Conservation (phyloP, 1,140 invertebrate genomes). For the Metopolophium dirhodum region DNA sequence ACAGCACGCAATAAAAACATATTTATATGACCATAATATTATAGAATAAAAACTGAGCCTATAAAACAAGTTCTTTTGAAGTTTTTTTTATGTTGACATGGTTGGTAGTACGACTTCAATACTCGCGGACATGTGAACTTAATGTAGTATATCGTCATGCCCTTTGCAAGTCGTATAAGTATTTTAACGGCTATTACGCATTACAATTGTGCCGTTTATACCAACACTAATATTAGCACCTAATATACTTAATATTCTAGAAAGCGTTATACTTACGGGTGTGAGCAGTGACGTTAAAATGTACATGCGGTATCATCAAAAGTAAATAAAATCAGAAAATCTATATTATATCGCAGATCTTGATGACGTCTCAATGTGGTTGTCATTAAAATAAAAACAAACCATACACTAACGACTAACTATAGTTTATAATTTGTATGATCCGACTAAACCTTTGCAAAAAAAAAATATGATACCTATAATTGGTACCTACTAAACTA, state of each 20-base stretch:
- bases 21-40: not conserved
- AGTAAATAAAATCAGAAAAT: slow-evolving; percentile 16
- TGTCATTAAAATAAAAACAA: slow-evolving; percentile 6
- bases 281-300: not conserved
- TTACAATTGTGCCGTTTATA: not conserved
- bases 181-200: slow-evolving; percentile 24
- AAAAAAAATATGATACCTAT: not conserved
- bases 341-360: not conserved
- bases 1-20: not conserved
- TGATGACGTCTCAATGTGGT: not conserved
- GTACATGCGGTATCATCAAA: slow-evolving; percentile 10
- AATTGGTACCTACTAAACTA: not conserved
- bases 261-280: not conserved
- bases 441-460: not conserved
- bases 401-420: not conserved
- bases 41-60: slow-evolving; percentile 5
- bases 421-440: not conserved
- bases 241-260: slow-evolving; percentile 17
- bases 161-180: not conserved
- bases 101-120: slow-evolving; percentile 28
- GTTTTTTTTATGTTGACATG: slow-evolving; percentile 22
- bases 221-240: slow-evolving; percentile 35
- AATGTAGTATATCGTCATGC: slow-evolving; percentile 41
- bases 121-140: slow-evolving; percentile 24
- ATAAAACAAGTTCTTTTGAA: slow-evolving; percentile 53